These are phyloP conservation scores for Zhuqinia jingwanae DNA, from an alignment of 2,888 invertebrate species.

Conservation along the genomic window DNA sequence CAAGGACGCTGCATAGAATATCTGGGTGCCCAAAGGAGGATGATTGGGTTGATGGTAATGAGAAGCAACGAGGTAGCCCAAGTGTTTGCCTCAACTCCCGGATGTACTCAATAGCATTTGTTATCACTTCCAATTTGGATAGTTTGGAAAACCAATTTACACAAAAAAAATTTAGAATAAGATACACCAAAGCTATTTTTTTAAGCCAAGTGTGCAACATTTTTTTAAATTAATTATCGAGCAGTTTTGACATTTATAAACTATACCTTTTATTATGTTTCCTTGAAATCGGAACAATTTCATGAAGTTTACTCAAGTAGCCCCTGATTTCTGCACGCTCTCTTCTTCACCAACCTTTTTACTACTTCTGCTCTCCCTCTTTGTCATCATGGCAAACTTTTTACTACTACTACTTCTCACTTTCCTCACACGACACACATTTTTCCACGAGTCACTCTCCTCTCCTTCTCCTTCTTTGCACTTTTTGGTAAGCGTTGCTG, in stretches of 20 bases:
- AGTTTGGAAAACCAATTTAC: not conserved
- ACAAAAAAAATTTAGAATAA: not conserved
- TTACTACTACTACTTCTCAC: no score
- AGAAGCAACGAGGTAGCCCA: not conserved
- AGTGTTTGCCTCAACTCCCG: constrained; percentile 12
- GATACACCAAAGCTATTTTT: not conserved
- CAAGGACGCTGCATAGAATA: not conserved
- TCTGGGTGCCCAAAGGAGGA: not conserved
- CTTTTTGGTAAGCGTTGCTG: no score
- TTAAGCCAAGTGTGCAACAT: not conserved
- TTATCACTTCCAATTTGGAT: constrained; percentile 29
- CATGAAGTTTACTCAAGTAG: constrained; percentile 1
- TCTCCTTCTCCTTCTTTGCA: not conserved
- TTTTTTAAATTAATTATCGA: no score
- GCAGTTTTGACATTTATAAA: no score
- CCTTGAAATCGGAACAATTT: constrained; percentile 16
- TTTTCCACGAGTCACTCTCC: no score
- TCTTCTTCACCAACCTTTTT: not conserved
- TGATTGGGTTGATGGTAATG: not conserved
- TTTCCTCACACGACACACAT: not conserved
- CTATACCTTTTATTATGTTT: constrained; percentile 20
- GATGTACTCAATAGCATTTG: constrained; percentile 16
- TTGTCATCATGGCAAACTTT: no score
- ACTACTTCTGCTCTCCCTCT: not conserved
- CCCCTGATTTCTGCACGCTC: not conserved